Percentiles rank a stretch among this genome's conserved stretches.
Conservation (phyloP, 1,140 invertebrate genomes). For the Holotrichia oblita region DNA sequence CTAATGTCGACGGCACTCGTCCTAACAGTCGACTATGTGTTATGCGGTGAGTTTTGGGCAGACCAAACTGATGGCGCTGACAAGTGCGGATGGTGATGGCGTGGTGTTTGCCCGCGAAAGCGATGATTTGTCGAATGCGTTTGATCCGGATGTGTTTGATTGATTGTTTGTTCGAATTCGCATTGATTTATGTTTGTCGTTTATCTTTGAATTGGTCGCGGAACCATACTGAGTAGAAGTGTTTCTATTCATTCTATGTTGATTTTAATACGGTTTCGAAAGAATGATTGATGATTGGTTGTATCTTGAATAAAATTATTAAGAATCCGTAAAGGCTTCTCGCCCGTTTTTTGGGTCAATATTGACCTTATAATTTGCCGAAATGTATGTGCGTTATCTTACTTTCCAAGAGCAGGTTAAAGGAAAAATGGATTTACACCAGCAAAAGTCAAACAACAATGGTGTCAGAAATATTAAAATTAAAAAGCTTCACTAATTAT, state of each 20-base stretch:
- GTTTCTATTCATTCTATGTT: not conserved
- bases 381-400: too few relatives aligned
- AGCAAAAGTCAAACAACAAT: too few relatives aligned
- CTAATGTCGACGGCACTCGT: slow-evolving; percentile 38
- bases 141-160: slow-evolving; percentile 31
- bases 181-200: not conserved
- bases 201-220: slow-evolving; percentile 10
- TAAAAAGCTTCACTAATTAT: too few relatives aligned
- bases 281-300: too few relatives aligned
- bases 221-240: not conserved
- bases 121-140: slow-evolving; percentile 33
- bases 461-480: too few relatives aligned
- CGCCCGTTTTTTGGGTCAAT: too few relatives aligned
- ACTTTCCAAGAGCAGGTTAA: too few relatives aligned
- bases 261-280: too few relatives aligned
- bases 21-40: slow-evolving; percentile 17
- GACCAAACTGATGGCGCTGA: not conserved
- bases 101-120: slow-evolving; percentile 7
- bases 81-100: not conserved
- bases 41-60: slow-evolving; percentile 15
- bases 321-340: too few relatives aligned
- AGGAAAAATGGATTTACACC: too few relatives aligned
- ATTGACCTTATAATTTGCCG: too few relatives aligned
- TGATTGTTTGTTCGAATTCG: slow-evolving; percentile 15
- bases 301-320: too few relatives aligned